These are phyloP conservation scores for Dryocosmus kuriphilus DNA, from an alignment of 2,888 invertebrate species.

Conservation along the genomic window DNA sequence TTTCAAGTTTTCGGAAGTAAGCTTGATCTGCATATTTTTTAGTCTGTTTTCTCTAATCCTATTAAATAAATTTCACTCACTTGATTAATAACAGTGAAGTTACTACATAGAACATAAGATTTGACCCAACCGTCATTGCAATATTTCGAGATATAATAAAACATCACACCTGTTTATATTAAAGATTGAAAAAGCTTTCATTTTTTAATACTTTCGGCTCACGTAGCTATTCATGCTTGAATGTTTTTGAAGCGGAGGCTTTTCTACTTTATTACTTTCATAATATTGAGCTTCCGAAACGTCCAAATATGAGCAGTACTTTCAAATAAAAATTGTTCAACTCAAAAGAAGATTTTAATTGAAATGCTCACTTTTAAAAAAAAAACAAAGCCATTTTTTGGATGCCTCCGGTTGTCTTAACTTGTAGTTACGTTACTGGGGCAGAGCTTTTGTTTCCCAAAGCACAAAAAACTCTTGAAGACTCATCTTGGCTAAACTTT, in stretches of 20 bases:
- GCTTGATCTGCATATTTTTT: too few relatives aligned
- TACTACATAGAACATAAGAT: too few relatives aligned
- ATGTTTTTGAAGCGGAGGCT: background rate
- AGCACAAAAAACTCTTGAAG: constrained; percentile 20
- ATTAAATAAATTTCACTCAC: too few relatives aligned
- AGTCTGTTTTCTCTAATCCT: too few relatives aligned
- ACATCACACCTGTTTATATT: background rate
- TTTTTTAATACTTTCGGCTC: background rate
- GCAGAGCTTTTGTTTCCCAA: constrained; percentile 7
- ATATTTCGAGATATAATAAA: background rate
- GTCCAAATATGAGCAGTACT: background rate
- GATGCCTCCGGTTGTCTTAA: background rate
- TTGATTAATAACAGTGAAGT: too few relatives aligned
- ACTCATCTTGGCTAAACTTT: constrained; percentile 32
- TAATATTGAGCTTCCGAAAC: background rate
- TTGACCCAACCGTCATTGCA: background rate
- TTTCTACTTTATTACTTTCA: background rate
- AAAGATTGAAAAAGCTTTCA: background rate
- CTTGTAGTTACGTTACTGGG: background rate
- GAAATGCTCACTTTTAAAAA: background rate
- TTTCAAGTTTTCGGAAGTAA: too few relatives aligned
- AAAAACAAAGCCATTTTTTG: background rate
- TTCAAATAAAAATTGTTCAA: too few relatives aligned
- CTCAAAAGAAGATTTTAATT: background rate
- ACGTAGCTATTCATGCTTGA: background rate